phyloP scores from a whole-genome alignment of 2,113 vertebrate species.

The Carassius auratus region DNA sequence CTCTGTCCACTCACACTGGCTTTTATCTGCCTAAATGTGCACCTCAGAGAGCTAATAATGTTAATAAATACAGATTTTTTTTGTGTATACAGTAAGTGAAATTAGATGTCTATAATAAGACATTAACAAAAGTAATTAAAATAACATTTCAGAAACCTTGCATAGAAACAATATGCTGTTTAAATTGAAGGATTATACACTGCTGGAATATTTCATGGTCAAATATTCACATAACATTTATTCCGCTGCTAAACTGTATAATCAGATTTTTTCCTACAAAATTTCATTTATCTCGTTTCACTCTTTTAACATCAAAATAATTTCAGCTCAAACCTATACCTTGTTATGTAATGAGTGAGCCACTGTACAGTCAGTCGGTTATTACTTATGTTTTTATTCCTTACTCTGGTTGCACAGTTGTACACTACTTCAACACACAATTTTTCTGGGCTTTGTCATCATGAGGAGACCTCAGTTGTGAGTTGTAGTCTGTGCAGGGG shows the following conservation, averaged over 20 bases:
- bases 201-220: background rate
- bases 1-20: slow-evolving; percentile 36
- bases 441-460: slow-evolving; percentile 22
- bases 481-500: slow-evolving; percentile 29
- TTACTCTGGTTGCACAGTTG: background rate
- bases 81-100: background rate
- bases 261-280: background rate
- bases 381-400: background rate
- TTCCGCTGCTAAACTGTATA: no score
- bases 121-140: no score
- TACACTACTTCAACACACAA: slow-evolving; percentile 29
- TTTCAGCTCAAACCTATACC: background rate
- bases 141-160: background rate
- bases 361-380: background rate
- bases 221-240: no score
- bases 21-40: slow-evolving; percentile 22
- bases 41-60: slow-evolving; percentile 29
- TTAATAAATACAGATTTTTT: background rate
- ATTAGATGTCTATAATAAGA: background rate
- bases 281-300: background rate
- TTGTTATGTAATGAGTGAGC: background rate
- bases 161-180: background rate
- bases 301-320: background rate
- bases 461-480: slow-evolving; percentile 31
- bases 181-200: no score